Evolutionary conservation across 2,113 vertebrate genomes (phyloP).

Genomic region (Nicator chloris): DNA sequence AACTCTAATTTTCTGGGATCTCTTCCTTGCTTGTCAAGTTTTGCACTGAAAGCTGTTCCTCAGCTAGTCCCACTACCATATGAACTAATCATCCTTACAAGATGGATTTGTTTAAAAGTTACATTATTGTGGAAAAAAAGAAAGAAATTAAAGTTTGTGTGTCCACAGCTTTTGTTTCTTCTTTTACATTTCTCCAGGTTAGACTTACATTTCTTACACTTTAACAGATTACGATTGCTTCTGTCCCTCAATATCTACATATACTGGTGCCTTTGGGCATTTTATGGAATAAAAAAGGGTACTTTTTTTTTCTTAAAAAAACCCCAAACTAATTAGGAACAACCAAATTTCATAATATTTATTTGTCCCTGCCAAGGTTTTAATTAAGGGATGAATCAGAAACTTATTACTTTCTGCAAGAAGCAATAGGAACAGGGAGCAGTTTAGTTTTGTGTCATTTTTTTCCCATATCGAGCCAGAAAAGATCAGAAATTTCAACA

Average conservation of each 20-base stretch:
- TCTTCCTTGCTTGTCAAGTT: conserved; percentile 44
- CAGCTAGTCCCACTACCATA: neutral
- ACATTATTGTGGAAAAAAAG: neutral
- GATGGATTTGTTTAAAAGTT: conserved; percentile 19
- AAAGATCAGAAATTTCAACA: neutral
- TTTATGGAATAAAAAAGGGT: neutral
- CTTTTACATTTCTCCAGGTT: neutral
- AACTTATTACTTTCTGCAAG: neutral
- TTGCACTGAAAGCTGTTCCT: conserved; percentile 37
- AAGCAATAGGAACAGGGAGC: neutral
- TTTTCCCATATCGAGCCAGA: neutral
- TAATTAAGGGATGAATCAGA: neutral
- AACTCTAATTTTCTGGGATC: conserved; percentile 42
- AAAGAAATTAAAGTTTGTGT: neutral
- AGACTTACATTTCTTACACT: neutral
- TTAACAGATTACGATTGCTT: neutral
- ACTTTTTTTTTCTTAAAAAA: neutral
- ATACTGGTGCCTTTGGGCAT: neutral
- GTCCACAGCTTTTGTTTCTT: neutral
- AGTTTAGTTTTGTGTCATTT: neutral
- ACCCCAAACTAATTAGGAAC: accelerated
- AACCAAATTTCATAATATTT: neutral
- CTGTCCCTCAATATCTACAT: neutral
- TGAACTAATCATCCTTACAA: neutral
- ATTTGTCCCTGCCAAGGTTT: neutral